A percentile compares a stretch with the other conserved stretches of the same genome.
Evolutionary conservation across 2,888 invertebrate species (phyloP).

Genomic region (Dryomyza anilis): DNA sequence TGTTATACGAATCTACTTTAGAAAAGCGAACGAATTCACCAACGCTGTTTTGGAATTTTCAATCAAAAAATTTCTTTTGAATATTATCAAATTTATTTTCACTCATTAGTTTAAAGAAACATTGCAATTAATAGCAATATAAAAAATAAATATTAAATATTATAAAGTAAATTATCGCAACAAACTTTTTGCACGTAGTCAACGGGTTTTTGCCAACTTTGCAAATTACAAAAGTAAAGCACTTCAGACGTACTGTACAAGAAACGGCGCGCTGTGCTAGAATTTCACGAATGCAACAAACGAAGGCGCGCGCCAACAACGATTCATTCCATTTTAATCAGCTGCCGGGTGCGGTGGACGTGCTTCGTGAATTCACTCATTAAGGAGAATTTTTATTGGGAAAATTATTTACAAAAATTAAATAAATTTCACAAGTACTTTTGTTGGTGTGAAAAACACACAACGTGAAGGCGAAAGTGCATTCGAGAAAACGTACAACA

Average conservation of each 20-base stretch:
- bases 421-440: neutral
- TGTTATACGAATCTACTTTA: conserved; percentile 1
- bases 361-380: neutral
- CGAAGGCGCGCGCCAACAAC: conserved; percentile 3
- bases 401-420: conserved; percentile 1
- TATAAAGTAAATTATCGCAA: neutral
- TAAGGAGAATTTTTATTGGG: neutral
- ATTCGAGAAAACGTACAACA: neutral
- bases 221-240: conserved; percentile 8
- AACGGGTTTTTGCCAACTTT: conserved; percentile 8
- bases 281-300: conserved; percentile 8
- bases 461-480: neutral
- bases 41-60: neutral
- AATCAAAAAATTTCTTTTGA: no score
- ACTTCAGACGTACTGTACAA: neutral
- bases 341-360: conserved; percentile 22
- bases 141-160: neutral
- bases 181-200: conserved; percentile 1
- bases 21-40: neutral
- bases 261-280: neutral
- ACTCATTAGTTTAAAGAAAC: neutral
- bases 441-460: neutral
- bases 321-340: conserved; percentile 25
- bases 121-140: no score
- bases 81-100: neutral